Evolutionary conservation across 2,888 invertebrate species (phyloP).

Genomic region (Operophtera brumata): DNA sequence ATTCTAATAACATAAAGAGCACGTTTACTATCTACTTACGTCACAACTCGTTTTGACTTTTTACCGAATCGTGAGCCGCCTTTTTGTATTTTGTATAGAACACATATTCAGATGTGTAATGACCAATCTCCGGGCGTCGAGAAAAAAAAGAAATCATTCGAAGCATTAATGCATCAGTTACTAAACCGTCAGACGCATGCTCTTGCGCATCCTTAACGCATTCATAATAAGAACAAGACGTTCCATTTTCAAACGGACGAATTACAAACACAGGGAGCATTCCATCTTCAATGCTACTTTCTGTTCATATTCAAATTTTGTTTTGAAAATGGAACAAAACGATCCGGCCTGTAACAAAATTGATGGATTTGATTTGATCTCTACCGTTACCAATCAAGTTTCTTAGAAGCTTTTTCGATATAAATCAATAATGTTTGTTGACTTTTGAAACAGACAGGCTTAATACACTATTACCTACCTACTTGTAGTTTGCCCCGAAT

Average conservation of each 20-base stretch:
- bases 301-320: constrained; percentile 72
- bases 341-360: constrained; percentile 4
- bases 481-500: too few species aligned
- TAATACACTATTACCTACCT: neutral
- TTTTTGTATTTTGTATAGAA: constrained; percentile 73
- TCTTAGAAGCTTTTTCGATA: neutral
- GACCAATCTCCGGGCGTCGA: constrained; percentile 76
- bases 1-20: constrained; percentile 74
- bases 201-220: constrained; percentile 76
- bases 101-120: constrained; percentile 79
- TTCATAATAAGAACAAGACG: constrained; percentile 76
- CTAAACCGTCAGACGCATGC: constrained; percentile 78
- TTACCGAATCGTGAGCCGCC: constrained; percentile 72
- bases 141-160: constrained; percentile 70
- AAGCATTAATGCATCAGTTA: constrained; percentile 79
- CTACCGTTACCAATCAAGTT: constrained; percentile 9
- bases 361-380: constrained; percentile 14
- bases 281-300: constrained; percentile 56
- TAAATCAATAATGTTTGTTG: neutral
- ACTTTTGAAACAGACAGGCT: neutral
- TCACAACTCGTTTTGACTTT: constrained; percentile 67
- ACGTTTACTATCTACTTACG: constrained; percentile 75
- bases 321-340: constrained; percentile 50
- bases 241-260: constrained; percentile 70
- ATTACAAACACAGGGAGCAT: constrained; percentile 69